Conservation (phyloP, 2,888 invertebrate genomes). For the Lomographa bimaculata region DNA sequence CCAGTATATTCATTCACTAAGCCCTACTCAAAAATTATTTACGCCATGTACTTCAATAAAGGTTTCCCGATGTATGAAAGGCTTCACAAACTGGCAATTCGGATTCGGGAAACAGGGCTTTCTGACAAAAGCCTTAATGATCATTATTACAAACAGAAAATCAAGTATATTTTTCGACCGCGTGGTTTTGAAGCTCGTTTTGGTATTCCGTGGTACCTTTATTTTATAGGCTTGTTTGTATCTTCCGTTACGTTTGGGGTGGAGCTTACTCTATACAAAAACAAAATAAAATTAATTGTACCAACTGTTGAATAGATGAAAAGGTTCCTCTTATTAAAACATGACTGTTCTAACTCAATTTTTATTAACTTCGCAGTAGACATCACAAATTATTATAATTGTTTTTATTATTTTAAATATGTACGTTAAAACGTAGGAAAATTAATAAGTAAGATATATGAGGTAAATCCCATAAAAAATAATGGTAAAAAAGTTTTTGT, state of each 20-base stretch:
- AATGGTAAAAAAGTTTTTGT: too few relatives aligned
- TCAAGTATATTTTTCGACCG: slow-evolving; percentile 27
- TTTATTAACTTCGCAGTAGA: too few relatives aligned
- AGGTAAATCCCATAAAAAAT: too few relatives aligned
- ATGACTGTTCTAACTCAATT: too few relatives aligned
- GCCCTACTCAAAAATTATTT: slow-evolving; percentile 49
- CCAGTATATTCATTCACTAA: slow-evolving; percentile 35
- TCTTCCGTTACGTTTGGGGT: slow-evolving; percentile 38
- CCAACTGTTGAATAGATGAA: too few relatives aligned
- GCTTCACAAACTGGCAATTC: slow-evolving; percentile 38
- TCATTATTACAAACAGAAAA: slow-evolving; percentile 27
- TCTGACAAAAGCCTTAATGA: slow-evolving; percentile 35
- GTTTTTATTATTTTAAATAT: too few relatives aligned
- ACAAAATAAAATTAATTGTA: too few relatives aligned
- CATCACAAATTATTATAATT: too few relatives aligned
- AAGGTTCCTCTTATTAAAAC: too few relatives aligned
- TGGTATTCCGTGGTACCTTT: slow-evolving; percentile 48
- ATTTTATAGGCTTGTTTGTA: slow-evolving; percentile 36
- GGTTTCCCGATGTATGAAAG: slow-evolving; percentile 52
- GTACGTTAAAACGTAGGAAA: too few relatives aligned
- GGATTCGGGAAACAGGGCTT: slow-evolving; percentile 53
- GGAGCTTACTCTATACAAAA: slow-evolving; percentile 35
- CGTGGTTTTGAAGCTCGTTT: slow-evolving; percentile 24
- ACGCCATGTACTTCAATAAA: slow-evolving; percentile 55
- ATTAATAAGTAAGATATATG: too few relatives aligned